Evolutionary conservation across 2,113 vertebrate genomes (phyloP).

Genomic region (Hippocampus mohnikei): DNA sequence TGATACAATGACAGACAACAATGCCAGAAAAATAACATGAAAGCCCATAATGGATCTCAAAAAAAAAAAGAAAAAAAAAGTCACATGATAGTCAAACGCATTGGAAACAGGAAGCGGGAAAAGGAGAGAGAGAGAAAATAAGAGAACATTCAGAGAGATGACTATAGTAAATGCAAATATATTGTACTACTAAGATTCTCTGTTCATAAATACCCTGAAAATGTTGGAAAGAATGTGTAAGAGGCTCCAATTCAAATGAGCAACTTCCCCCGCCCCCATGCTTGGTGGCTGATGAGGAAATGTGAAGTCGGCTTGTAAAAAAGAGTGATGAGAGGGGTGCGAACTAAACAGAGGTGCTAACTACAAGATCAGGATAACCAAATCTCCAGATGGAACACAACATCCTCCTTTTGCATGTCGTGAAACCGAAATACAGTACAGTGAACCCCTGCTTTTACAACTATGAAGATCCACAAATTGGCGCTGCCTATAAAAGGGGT

Average conservation of each 20-base stretch:
- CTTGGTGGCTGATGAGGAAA: conserved; percentile 22
- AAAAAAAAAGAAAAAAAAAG: conserved; percentile 18
- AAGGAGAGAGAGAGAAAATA: conserved; percentile 54
- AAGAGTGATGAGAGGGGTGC: conserved; percentile 8
- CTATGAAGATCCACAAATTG: neutral
- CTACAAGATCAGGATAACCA: conserved; percentile 19
- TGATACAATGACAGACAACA: conserved; percentile 23
- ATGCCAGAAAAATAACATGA: conserved; percentile 11
- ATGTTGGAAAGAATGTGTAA: conserved; percentile 54
- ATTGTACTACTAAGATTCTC: conserved; percentile 75
- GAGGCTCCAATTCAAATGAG: conserved; percentile 4
- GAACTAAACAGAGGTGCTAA: neutral
- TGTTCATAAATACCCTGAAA: conserved; percentile 72
- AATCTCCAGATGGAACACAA: conserved; percentile 3
- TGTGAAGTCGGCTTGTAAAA: neutral
- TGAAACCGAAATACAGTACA: neutral
- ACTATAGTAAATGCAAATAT: conserved; percentile 75
- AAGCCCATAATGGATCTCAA: neutral
- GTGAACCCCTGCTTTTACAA: neutral
- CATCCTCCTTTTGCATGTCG: neutral
- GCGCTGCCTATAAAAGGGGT: neutral
- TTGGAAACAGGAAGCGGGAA: conserved; percentile 29
- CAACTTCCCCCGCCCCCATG: conserved; percentile 29
- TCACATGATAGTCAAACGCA: conserved; percentile 6
- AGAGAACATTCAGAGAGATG: conserved; percentile 88